Evolutionary conservation across 1,140 invertebrate genomes (phyloP), one percentile per base, ranked within the genome.

Genomic region (Eriocheir sinensis): DNA sequence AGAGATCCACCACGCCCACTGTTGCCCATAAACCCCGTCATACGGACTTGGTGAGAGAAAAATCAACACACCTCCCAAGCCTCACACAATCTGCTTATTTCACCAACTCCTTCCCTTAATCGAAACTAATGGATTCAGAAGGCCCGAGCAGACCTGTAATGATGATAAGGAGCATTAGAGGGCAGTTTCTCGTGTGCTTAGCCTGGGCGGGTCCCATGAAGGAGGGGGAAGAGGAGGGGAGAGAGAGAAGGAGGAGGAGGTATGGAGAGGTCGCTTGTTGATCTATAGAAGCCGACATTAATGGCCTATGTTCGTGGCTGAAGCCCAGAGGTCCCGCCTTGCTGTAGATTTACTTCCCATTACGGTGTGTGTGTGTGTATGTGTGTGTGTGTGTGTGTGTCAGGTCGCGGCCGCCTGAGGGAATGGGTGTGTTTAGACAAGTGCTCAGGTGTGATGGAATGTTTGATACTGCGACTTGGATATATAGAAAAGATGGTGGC

Each of bases 251-350:
- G 3, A n/a, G 21, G 17, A 72, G 0, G 60, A 2, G 27, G 60
- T 72, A n/a, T 72, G n/a, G 6, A 4, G 60, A n/a, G 60, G 12
- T 21, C 21, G 60, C 12, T 72, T 72, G 4, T 8, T 72, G 60
- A 72, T 72, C 60, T 72, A 72, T 72, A n/a, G 60, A 72, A 72
- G 60, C 60, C 60, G 60, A 72, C 60, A 72, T n/a, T 72, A 72
- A 72, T 72, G 60, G 60, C 21, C 60, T 72, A n/a, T n/a, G 60
- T 72, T 72, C 60, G 60, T 72, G 60, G 60, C 21, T 72, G 21
- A 72, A 72, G 60, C 21, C 21, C 27, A 21, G 0, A 27, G n/a
- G 60, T 72, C 6, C 60, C 27, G 60, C 9, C 60, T 72, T 72
- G 60, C 6, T n/a, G 0, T 72, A 72, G 60, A 72, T 72, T n/a